A percentile compares a stretch with the other conserved stretches of the same genome.
Conservation (phyloP, 2,113 vertebrate species). For the Aleadryas rufinucha region DNA sequence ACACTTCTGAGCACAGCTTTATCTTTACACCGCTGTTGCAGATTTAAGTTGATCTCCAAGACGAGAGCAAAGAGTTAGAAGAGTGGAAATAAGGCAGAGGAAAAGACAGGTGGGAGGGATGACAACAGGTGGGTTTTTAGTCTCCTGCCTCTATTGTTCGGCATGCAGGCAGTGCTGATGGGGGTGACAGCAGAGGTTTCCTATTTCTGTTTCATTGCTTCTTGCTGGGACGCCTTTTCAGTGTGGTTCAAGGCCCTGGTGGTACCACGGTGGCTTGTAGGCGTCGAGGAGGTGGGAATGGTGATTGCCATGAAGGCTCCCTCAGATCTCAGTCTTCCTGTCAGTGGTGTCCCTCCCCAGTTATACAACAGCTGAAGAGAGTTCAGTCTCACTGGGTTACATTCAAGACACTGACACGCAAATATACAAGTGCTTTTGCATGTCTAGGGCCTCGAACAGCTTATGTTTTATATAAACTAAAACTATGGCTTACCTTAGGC, state of each 20-base stretch:
- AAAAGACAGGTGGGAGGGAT: not conserved
- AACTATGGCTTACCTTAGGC: not conserved
- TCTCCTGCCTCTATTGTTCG: not conserved
- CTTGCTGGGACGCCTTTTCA: not conserved
- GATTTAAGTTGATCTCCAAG: not conserved
- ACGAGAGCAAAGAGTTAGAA: not conserved
- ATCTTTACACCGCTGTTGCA: fast-evolving
- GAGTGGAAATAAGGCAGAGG: not conserved
- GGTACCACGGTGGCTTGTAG: not conserved
- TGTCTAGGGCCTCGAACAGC: not conserved
- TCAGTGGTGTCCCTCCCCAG: not conserved
- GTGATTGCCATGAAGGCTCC: fast-evolving
- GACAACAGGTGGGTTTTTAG: not conserved
- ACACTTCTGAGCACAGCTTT: not conserved
- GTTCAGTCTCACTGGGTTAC: not conserved
- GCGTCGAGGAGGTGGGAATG: not conserved
- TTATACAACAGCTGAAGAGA: not conserved
- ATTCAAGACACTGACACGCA: not conserved
- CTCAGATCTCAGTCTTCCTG: fast-evolving
- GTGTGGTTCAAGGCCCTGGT: not conserved
- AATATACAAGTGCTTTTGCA: not conserved
- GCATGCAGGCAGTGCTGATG: not conserved
- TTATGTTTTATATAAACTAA: not conserved
- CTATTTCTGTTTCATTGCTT: not conserved
- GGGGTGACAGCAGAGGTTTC: not conserved